These are phyloP conservation scores for Dolichoris vasculosae DNA, from an alignment of 1,140 invertebrate genomes.

Conservation along the genomic window DNA sequence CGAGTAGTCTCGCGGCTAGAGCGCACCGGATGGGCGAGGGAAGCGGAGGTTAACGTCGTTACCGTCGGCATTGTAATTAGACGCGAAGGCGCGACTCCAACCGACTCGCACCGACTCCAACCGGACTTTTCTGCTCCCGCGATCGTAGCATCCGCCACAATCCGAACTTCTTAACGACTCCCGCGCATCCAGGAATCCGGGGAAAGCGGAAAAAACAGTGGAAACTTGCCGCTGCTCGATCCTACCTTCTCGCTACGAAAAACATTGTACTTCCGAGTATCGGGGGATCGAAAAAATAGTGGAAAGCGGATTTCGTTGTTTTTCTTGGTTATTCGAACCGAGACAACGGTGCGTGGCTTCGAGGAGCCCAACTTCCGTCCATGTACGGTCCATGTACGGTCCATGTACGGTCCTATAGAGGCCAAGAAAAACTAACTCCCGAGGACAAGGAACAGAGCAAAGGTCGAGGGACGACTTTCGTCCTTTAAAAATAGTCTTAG, in stretches of 20 bases:
- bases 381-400: no score
- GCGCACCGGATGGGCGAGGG: no score
- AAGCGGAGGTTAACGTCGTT: not conserved
- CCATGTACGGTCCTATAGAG: no score
- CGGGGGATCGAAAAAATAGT: no score
- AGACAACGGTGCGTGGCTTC: no score
- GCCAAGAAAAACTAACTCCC: no score
- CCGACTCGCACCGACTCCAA: no score
- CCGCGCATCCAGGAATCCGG: not conserved
- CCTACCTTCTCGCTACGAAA: not conserved
- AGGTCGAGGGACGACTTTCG: no score
- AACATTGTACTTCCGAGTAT: not conserved
- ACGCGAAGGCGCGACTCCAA: not conserved
- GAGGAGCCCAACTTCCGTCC: no score
- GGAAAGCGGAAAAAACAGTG: not conserved
- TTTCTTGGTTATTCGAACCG: no score
- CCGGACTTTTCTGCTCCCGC: not conserved
- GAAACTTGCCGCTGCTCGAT: not conserved
- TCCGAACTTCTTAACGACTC: not conserved
- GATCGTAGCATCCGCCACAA: slow-evolving; percentile 5
- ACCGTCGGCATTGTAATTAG: slow-evolving; percentile 29
- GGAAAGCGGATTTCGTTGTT: no score
- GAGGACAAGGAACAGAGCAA: no score
- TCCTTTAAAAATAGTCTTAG: not conserved
- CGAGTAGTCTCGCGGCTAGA: not conserved